phyloP scores from a whole-genome alignment of 1,140 invertebrate species.

The Nylanderia fulva region DNA sequence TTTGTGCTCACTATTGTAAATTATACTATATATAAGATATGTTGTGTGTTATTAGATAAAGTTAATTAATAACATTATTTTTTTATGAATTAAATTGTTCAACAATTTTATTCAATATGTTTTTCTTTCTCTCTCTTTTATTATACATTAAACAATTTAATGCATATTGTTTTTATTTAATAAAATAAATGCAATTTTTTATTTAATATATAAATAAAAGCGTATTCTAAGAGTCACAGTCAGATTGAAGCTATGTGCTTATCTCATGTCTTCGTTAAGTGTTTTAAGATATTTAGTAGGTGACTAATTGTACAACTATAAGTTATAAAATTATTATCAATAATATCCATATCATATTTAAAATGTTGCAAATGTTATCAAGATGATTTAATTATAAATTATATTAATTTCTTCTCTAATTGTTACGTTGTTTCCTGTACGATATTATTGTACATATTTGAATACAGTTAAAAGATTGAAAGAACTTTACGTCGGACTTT shows the following conservation, averaged over 20 bases:
- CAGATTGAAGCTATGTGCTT: not conserved
- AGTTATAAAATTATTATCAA: not conserved
- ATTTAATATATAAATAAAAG: slow-evolving; percentile 9
- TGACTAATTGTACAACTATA: not conserved
- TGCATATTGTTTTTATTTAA: not conserved
- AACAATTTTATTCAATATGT: slow-evolving; percentile 12
- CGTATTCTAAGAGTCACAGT: slow-evolving; percentile 24
- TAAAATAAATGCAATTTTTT: slow-evolving; percentile 22
- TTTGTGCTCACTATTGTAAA: slow-evolving; percentile 41
- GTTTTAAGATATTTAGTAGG: too few relatives aligned
- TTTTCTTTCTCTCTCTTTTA: not conserved
- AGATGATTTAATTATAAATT: slow-evolving; percentile 14
- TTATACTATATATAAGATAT: slow-evolving; percentile 40
- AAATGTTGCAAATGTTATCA: not conserved
- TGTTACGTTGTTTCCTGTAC: not conserved
- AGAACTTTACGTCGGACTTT: not conserved
- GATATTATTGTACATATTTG: slow-evolving; percentile 42
- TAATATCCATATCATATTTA: not conserved
- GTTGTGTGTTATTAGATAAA: slow-evolving; percentile 25
- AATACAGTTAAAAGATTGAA: slow-evolving; percentile 11
- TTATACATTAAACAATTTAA: not conserved
- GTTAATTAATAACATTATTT: slow-evolving; percentile 3
- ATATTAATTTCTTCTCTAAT: not conserved
- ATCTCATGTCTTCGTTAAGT: not conserved
- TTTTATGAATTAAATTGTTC: not conserved